Conservation (phyloP, 2,797 vertebrate species). For the Scomberomorus guttatus region DNA sequence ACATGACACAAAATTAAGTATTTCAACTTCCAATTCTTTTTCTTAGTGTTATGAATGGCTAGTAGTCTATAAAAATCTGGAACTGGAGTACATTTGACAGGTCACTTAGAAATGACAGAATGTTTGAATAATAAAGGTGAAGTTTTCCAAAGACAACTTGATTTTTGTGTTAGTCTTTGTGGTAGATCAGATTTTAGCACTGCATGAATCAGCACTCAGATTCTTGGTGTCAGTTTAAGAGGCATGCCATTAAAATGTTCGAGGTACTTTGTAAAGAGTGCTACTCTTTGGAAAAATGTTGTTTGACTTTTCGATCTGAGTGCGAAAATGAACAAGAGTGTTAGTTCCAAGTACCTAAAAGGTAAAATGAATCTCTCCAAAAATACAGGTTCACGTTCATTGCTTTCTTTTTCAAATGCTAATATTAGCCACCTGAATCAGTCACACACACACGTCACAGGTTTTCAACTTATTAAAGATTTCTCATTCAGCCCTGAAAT, state of each 20-base stretch:
- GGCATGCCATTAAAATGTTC: constrained; percentile 13
- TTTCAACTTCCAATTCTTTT: neutral
- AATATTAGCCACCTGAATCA: constrained; percentile 20
- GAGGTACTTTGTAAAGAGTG: constrained; percentile 19
- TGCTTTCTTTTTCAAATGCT: constrained; percentile 16
- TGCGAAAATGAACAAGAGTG: constrained; percentile 19
- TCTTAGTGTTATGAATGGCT: neutral
- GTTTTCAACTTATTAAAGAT: constrained; percentile 3
- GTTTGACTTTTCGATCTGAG: neutral
- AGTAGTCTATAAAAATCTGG: neutral
- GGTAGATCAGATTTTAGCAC: neutral
- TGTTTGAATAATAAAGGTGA: too few species aligned
- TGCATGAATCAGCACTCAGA: neutral
- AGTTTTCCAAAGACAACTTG: too few species aligned
- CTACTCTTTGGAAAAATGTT: constrained; percentile 1
- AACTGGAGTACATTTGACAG: neutral
- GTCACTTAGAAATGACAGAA: too few species aligned
- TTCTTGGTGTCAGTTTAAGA: constrained; percentile 10
- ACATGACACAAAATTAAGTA: too few species aligned
- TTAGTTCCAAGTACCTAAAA: constrained; percentile 18
- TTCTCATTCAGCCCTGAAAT: constrained; percentile 30
- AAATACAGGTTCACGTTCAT: neutral
- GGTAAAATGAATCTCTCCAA: neutral
- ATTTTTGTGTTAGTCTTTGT: too few species aligned
- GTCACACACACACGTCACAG: constrained; percentile 9